phyloP scores from a whole-genome alignment of 2,113 vertebrate genomes.

The Brachionichthys hirsutus region DNA sequence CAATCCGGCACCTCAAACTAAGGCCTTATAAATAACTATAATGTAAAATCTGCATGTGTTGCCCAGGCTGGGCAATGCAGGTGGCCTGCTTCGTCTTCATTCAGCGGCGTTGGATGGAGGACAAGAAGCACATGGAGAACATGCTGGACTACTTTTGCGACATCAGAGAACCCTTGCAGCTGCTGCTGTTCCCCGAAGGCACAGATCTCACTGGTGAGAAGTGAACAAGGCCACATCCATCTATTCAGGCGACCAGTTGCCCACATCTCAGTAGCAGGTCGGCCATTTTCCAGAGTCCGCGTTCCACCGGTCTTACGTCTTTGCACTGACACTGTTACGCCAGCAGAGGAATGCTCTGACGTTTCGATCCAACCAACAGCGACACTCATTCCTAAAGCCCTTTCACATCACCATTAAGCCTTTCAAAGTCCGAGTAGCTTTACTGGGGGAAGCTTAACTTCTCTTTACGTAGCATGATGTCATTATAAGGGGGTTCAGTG shows the following conservation, averaged over 20 bases:
- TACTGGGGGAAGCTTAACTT: constrained; percentile 37
- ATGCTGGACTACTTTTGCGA: constrained; percentile 97
- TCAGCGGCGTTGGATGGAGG: constrained; percentile 91
- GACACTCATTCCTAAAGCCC: constrained; percentile 39
- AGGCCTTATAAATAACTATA: neutral
- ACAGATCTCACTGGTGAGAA: constrained; percentile 94
- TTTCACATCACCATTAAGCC: constrained; percentile 44
- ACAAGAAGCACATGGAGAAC: constrained; percentile 87
- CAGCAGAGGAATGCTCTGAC: constrained; percentile 58
- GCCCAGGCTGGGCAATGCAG: constrained; percentile 97
- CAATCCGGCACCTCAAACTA: neutral
- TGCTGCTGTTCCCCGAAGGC: constrained; percentile 96
- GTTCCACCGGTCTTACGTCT: constrained; percentile 27
- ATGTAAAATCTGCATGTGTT: neutral
- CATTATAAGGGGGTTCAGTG: constrained; percentile 16
- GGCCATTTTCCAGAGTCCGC: constrained; percentile 5
- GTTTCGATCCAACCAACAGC: constrained; percentile 28
- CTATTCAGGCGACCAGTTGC: neutral
- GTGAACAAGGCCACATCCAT: neutral
- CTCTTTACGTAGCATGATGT: constrained; percentile 44
- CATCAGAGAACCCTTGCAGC: constrained; percentile 91
- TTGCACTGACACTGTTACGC: constrained; percentile 30
- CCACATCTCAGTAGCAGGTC: constrained; percentile 6
- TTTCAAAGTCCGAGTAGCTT: constrained; percentile 44
- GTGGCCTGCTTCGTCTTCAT: constrained; percentile 95